Evolutionary conservation across 2,888 invertebrate genomes (phyloP), one percentile per base, ranked within the genome.

Genomic region (Cataglyphis albicans): DNA sequence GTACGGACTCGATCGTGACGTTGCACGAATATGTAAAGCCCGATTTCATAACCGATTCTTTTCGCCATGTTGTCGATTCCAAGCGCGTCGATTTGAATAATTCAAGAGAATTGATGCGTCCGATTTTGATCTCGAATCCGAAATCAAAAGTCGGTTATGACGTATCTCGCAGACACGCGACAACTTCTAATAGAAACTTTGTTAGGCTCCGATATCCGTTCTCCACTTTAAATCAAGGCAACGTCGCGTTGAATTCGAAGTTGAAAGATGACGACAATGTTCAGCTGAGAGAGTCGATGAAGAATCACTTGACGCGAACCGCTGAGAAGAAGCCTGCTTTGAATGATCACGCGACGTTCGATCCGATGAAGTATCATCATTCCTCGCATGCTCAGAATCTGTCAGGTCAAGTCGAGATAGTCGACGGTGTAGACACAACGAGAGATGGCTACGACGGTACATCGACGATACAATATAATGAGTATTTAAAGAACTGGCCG

Each of bases 401-500:
- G 32, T 74, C 81, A 57, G 63, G 52, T n/a, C 86, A 73, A 52
- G 52, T 15, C 35, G 72, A 35, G 55, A 59, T 7, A 48, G 15
- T 64, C 48, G 38, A 25, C 1, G 18, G 7, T 12, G 61, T n/a
- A 15, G 48, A 48, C 0, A 29, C 72, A 21, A 67, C 48, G 0
- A 7, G 6, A 0, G 6, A 32, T 0, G 57, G 44, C 0, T 63
- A 52, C 21, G 41, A 7, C 9, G 72, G 65, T 7, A 32, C 32
- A 9, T 18, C 57, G 0, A 9, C 57, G 0, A 6, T 57, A 1
- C 21, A 41, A 0, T 18, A 65, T 0, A 38, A 65, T 1, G 10
- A 29, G 41, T 35, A 84, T 12, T 70, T 84, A 35, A 94, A 94
- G 82, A 92, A 92, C 64, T 94, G 94, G 94, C 93, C 94, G 0